phyloP scores from a whole-genome alignment of 92 coral and sea anemone species.

The Porites divaricata region DNA sequence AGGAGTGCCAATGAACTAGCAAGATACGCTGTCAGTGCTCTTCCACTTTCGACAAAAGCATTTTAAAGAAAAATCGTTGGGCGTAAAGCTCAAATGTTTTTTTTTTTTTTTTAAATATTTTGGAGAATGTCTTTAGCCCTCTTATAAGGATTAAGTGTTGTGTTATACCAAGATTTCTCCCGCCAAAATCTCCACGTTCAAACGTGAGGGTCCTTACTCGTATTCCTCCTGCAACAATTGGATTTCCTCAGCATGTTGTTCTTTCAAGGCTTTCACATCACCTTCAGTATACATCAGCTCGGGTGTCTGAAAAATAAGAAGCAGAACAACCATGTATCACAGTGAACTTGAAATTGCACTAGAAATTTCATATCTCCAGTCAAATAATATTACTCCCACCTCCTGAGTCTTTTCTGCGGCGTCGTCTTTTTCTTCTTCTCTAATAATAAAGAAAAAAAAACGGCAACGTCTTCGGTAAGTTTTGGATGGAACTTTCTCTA shows the following conservation, averaged over 20 bases:
- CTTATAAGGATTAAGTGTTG: too few species aligned
- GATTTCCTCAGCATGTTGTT: constrained; percentile 83
- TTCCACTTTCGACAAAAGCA: too few species aligned
- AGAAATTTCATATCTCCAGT: background rate
- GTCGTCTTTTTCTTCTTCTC: constrained; percentile 1
- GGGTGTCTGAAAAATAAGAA: constrained; percentile 51
- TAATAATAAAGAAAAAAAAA: background rate
- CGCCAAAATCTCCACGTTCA: too few species aligned
- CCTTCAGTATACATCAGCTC: constrained; percentile 84
- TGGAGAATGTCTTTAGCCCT: too few species aligned
- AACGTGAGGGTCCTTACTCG: constrained; percentile 67
- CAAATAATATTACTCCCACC: background rate
- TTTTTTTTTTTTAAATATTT: too few species aligned
- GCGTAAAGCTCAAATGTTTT: too few species aligned
- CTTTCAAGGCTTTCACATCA: constrained; percentile 73
- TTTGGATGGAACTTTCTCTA: background rate
- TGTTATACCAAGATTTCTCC: too few species aligned
- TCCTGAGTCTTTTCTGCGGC: background rate
- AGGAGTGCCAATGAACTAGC: too few species aligned
- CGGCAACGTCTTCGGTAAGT: background rate
- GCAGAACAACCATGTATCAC: background rate
- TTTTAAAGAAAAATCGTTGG: too few species aligned
- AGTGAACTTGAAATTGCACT: background rate
- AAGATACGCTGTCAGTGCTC: too few species aligned
- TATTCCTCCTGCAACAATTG: constrained; percentile 80